Evolutionary conservation across 2,888 invertebrate genomes (phyloP), one percentile per base, ranked within the genome.

Genomic region (Scaeva pyrastri): DNA sequence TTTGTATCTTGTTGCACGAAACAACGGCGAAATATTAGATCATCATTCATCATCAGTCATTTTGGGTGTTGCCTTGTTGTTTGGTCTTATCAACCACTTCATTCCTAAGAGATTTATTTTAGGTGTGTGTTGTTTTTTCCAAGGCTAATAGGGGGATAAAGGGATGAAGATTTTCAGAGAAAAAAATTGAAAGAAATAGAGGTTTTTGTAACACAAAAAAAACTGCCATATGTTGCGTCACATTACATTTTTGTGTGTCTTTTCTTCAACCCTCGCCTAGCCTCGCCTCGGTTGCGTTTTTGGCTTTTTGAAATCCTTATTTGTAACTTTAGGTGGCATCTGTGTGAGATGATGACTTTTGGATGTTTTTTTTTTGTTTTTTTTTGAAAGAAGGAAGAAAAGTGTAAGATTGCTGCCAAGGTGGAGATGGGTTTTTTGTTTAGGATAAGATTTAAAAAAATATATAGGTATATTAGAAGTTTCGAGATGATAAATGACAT

Each of bases 21-120:
- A 68, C 39, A 52, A 52, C 39, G 41, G 14, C 56, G 43, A 52
- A 64, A 84, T 84, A 84, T 84, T 75, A 64, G 79, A 84, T 75
- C 84, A 84, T 84, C 79, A 80, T 45, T 84, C 84, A 84, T 84
- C 84, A 84, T 84, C 80, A 80, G 79, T 84, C 84, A 84, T 84
- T 48, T 84, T 71, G 79, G 75, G 79, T 79, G 75, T 74, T 70
- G 73, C 62, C 66, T 79, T 84, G 70, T 71, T 75, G 56, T 80
- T 70, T 83, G 74, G 68, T 50, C 62, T 70, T 80, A 74, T 74
- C 74, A 74, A 64, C 55, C 82, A 84, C 79, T 84, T 84, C 83
- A 84, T 84, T 79, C 84, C 80, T 84, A 48, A 60, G 66, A 83
- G 78, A 73, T 64, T 75, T 80, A 58, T 60, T 64, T 62, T 62